Percentiles rank a stretch among this genome's conserved stretches.
Evolutionary conservation across 2,797 vertebrate species (phyloP).

Genomic region (Chlorospingus semifuscus): DNA sequence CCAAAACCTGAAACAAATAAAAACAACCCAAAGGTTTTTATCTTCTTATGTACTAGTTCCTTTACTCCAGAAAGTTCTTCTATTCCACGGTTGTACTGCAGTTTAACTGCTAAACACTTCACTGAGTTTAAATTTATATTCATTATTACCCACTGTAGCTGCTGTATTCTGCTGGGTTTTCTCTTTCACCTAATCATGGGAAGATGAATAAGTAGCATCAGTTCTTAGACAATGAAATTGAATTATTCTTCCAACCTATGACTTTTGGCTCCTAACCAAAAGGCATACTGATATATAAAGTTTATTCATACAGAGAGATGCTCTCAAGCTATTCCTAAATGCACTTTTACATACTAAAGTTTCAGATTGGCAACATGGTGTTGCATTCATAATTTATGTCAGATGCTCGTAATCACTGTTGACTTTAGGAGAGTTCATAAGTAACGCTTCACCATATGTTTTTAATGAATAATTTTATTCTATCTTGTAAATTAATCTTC

Average conservation of each 20-base stretch:
- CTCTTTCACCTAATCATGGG: neutral
- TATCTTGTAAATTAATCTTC: neutral
- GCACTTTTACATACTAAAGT: neutral
- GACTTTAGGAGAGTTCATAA: neutral
- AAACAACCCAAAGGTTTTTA: neutral
- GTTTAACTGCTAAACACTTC: neutral
- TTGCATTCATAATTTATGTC: neutral
- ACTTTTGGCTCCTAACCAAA: neutral
- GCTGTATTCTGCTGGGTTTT: neutral
- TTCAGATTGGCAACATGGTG: neutral
- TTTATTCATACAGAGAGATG: neutral
- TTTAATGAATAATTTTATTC: neutral
- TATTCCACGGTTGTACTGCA: neutral
- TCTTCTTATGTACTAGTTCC: neutral
- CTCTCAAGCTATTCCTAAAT: neutral
- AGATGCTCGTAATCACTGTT: neutral
- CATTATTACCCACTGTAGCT: neutral
- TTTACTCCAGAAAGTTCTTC: neutral
- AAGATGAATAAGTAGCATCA: neutral
- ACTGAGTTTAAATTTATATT: neutral
- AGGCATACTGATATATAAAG: neutral
- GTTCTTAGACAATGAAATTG: neutral
- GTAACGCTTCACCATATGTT: neutral
- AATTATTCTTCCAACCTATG: slow-evolving; percentile 7
- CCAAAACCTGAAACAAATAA: neutral